A percentile compares a stretch with the other conserved stretches of the same genome.
phyloP scores from a whole-genome alignment of 1,140 invertebrate species.

The Globodera rostochiensis region DNA sequence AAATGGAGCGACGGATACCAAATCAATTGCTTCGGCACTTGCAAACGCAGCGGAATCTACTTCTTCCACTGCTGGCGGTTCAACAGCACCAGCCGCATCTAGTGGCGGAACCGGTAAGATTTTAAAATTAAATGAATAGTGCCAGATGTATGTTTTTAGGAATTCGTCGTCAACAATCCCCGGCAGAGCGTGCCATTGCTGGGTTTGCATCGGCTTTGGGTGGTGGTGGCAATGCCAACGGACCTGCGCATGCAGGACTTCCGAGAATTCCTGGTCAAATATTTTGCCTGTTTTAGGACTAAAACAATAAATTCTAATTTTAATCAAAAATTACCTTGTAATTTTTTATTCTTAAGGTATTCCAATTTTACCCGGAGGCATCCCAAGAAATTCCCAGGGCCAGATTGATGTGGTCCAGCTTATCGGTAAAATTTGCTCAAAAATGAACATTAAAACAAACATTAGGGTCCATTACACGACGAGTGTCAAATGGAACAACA shows the following conservation, averaged over 20 bases:
- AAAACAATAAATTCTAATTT: background rate
- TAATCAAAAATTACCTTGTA: background rate
- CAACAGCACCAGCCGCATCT: slow-evolving; percentile 15
- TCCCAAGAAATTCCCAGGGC: slow-evolving; percentile 64
- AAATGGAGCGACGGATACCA: slow-evolving; percentile 12
- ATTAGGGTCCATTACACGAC: slow-evolving; percentile 60
- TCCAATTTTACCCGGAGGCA: slow-evolving; percentile 63
- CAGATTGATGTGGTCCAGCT: slow-evolving; percentile 65
- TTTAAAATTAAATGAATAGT: background rate
- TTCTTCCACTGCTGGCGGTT: slow-evolving; percentile 28
- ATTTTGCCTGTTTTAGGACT: too few relatives aligned
- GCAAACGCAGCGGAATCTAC: slow-evolving; percentile 23
- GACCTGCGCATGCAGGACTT: slow-evolving; percentile 60
- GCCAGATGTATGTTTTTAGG: slow-evolving; percentile 14
- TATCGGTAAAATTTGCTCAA: slow-evolving; percentile 44
- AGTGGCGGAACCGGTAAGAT: slow-evolving; percentile 4
- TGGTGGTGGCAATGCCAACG: slow-evolving; percentile 53
- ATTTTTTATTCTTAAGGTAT: slow-evolving; percentile 49
- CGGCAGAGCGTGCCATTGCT: slow-evolving; percentile 59
- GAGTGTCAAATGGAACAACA: slow-evolving; percentile 65
- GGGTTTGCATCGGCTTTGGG: slow-evolving; percentile 64
- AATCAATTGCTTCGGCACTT: slow-evolving; percentile 17
- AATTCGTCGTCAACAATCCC: slow-evolving; percentile 60
- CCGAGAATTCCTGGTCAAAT: slow-evolving; percentile 51
- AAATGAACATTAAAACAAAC: background rate